A percentile compares a stretch with the other conserved stretches of the same genome.
Evolutionary conservation across 2,888 invertebrate genomes (phyloP).

Genomic region (Oxyscelio sp.): DNA sequence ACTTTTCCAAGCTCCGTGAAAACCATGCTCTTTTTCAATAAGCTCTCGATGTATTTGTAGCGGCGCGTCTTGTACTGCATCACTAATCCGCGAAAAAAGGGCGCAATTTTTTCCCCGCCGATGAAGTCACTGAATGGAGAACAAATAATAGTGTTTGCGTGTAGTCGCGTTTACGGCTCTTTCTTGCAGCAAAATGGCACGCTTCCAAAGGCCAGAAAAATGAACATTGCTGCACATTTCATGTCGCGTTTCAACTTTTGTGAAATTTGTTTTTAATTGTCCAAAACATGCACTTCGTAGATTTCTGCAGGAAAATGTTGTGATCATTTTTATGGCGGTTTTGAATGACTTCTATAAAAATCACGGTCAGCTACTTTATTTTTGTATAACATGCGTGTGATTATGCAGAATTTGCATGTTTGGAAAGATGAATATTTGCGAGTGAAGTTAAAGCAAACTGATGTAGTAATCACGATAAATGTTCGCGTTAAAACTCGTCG

Average conservation of each 20-base stretch:
- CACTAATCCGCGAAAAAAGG: constrained; percentile 55
- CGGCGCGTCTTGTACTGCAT: constrained; percentile 62
- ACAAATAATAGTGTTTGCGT: constrained; percentile 64
- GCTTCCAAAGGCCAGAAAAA: constrained; percentile 58
- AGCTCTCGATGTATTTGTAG: constrained; percentile 60
- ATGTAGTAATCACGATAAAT: too few relatives aligned
- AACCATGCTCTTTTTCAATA: constrained; percentile 70
- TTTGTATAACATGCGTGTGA: neutral
- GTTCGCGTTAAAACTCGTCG: constrained; percentile 2
- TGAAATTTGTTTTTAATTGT: constrained; percentile 60
- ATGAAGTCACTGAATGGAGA: constrained; percentile 43
- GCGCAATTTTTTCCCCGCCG: constrained; percentile 38
- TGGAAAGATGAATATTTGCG: neutral
- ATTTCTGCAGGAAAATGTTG: neutral
- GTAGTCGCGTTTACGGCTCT: constrained; percentile 46
- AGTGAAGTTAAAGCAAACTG: neutral
- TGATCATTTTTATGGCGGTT: neutral
- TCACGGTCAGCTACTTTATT: too few relatives aligned
- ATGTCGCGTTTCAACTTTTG: constrained; percentile 44
- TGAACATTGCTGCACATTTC: constrained; percentile 38
- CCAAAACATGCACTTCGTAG: constrained; percentile 32
- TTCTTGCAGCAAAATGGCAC: constrained; percentile 47
- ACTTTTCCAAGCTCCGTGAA: constrained; percentile 40
- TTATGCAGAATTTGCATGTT: neutral
- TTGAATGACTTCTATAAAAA: too few relatives aligned